Percentiles rank a stretch among this genome's conserved stretches.
phyloP scores from a whole-genome alignment of 2,113 vertebrate species.

The Anarhynchus alexandrinus region DNA sequence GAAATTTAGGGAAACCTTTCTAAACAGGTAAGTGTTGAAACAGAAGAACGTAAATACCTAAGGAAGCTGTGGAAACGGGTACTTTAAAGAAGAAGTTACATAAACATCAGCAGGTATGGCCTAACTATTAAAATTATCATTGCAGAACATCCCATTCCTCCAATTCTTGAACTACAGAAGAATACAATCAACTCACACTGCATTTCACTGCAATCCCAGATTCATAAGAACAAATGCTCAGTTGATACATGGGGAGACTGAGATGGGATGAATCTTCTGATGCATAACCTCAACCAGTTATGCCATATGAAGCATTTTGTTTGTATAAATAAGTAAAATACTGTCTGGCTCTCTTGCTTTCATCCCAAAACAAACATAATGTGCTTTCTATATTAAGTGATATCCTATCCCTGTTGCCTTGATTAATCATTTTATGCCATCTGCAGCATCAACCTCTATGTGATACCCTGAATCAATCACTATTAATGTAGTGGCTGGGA shows the following conservation, averaged over 20 bases:
- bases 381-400: not conserved
- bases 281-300: not conserved
- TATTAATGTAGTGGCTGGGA: constrained; percentile 1
- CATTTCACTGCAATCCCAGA: not conserved
- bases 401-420: not conserved
- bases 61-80: not conserved
- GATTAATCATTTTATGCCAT: constrained; percentile 38
- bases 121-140: not conserved
- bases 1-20: not conserved
- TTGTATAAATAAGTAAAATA: constrained; percentile 7
- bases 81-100: not conserved
- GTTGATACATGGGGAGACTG: not conserved
- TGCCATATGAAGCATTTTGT: not conserved
- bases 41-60: not conserved
- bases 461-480: not conserved
- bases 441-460: not conserved
- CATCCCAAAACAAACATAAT: not conserved
- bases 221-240: not conserved
- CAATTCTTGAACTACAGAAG: not conserved
- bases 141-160: not conserved
- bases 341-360: not conserved
- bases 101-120: not conserved
- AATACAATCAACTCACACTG: not conserved
- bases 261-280: not conserved
- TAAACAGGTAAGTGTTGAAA: not conserved